phyloP scores from a whole-genome alignment of 2,113 vertebrate species.

The Dolichotis patagonum region DNA sequence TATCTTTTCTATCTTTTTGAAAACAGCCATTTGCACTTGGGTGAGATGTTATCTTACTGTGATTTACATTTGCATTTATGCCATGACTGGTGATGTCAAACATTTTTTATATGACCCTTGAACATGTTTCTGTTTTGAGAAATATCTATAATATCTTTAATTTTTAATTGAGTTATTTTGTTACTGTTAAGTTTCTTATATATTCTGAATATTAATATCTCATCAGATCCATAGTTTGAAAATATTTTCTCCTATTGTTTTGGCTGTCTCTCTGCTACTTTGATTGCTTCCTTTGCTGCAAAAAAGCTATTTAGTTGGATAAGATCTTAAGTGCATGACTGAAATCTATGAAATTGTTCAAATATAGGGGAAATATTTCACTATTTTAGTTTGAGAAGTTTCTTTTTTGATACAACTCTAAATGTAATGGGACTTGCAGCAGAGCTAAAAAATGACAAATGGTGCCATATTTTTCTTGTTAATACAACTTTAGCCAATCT shows the following conservation, averaged over 20 bases:
- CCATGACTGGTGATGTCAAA: background rate
- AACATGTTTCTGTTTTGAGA: background rate
- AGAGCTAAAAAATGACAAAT: background rate
- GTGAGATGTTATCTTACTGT: background rate
- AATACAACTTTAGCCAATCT: background rate
- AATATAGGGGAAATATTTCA: background rate
- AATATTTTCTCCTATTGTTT: background rate
- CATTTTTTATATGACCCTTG: background rate
- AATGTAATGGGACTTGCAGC: background rate
- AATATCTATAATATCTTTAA: background rate
- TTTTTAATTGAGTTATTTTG: background rate
- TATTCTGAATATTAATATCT: background rate
- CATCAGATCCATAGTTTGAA: background rate
- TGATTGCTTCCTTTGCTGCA: background rate
- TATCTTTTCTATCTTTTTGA: background rate
- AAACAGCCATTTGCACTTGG: background rate
- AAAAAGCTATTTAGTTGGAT: background rate
- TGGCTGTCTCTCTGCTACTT: background rate
- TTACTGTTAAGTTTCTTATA: background rate
- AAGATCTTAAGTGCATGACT: background rate
- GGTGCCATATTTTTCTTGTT: background rate
- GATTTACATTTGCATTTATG: background rate
- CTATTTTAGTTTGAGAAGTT: background rate
- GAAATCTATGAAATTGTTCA: background rate
- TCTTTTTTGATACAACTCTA: background rate